phyloP scores from a whole-genome alignment of 2,113 vertebrate species.

The Toxotes jaculatrix region DNA sequence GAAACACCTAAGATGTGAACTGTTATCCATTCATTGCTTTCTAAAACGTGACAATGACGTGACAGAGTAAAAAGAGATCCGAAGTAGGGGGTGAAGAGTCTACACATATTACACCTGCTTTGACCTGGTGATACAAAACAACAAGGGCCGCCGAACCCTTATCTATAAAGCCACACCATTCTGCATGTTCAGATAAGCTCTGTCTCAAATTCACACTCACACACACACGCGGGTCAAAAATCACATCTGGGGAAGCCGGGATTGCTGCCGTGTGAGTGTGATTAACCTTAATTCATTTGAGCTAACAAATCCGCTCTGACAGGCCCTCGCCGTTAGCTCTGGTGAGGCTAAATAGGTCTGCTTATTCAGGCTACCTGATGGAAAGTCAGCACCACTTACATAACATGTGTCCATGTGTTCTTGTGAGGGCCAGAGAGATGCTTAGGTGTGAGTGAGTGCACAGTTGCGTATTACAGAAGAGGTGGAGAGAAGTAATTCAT shows the following conservation, averaged over 20 bases:
- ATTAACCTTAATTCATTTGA: constrained; percentile 31
- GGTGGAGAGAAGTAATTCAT: constrained; percentile 65
- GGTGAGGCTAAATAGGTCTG: constrained; percentile 64
- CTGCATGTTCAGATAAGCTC: constrained; percentile 47
- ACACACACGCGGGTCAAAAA: constrained; percentile 27
- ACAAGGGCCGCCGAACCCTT: constrained; percentile 12
- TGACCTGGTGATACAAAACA: background rate
- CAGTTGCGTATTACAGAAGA: constrained; percentile 36
- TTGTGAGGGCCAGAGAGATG: constrained; percentile 25
- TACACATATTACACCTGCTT: background rate
- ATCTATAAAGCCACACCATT: constrained; percentile 42
- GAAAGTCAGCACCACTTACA: constrained; percentile 47
- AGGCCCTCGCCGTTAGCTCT: constrained; percentile 9
- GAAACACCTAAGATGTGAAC: background rate
- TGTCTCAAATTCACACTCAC: constrained; percentile 19
- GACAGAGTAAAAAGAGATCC: background rate
- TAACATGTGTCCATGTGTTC: constrained; percentile 55
- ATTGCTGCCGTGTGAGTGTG: background rate
- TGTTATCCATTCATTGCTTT: background rate
- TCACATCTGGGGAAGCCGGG: constrained; percentile 18
- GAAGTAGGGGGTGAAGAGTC: too few relatives aligned
- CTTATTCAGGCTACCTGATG: constrained; percentile 55
- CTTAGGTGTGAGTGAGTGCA: constrained; percentile 17
- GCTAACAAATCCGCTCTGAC: constrained; percentile 28
- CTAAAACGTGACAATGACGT: background rate